phyloP scores from a whole-genome alignment of 2,113 vertebrate species.

The Epinephelus fuscoguttatus region DNA sequence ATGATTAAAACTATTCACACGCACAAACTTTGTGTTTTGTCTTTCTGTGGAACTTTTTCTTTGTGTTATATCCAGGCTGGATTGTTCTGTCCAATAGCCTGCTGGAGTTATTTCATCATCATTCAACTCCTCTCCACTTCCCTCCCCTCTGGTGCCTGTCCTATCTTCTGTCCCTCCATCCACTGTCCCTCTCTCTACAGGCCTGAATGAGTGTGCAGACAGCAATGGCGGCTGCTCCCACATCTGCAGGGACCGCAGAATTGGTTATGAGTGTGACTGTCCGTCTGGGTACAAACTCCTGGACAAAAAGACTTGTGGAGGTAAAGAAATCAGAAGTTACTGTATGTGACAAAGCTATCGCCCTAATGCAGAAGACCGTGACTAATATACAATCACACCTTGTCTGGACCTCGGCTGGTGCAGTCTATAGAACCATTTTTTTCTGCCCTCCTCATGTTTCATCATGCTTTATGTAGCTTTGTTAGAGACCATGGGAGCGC shows the following conservation, averaged over 20 bases:
- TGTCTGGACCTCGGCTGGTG: neutral
- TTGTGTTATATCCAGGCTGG: constrained; percentile 6
- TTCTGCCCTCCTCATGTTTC: neutral
- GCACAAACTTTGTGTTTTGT: constrained; percentile 23
- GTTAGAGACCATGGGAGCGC: neutral
- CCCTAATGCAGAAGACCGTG: neutral
- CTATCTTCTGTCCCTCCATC: constrained; percentile 5
- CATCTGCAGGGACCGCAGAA: constrained; percentile 93
- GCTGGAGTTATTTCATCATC: constrained; percentile 38
- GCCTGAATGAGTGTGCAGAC: constrained; percentile 86
- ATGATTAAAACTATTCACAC: constrained; percentile 36
- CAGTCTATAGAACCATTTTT: neutral
- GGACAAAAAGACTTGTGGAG: constrained; percentile 97
- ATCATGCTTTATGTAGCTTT: neutral
- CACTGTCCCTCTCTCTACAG: constrained; percentile 59
- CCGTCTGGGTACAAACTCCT: constrained; percentile 94
- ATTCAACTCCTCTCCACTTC: constrained; percentile 29
- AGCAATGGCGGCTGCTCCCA: constrained; percentile 98
- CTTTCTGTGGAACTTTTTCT: constrained; percentile 29
- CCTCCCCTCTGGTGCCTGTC: constrained; percentile 23
- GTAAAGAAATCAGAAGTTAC: constrained; percentile 79
- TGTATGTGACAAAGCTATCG: neutral
- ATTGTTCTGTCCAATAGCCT: constrained; percentile 21
- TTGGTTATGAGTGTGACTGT: constrained; percentile 95
- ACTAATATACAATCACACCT: neutral